A percentile compares a stretch with the other conserved stretches of the same genome.
Conservation (phyloP, 1,140 invertebrate genomes). For the Oryzaephilus surinamensis region DNA sequence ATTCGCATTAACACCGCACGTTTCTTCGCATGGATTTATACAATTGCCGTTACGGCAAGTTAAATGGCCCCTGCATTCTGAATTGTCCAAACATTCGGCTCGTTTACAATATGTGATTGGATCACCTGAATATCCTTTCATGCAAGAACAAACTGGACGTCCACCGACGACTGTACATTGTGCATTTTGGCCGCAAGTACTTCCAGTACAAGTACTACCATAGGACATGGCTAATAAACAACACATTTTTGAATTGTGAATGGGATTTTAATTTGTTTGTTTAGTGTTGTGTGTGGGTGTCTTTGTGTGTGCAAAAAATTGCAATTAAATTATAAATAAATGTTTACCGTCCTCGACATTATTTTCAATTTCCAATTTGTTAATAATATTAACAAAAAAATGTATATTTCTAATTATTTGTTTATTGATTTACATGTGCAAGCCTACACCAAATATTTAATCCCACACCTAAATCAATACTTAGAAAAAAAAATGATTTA, state of each 20-base stretch:
- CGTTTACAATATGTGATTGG: constrained; percentile 51
- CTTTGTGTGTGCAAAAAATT: background rate
- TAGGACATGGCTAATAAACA: constrained; percentile 14
- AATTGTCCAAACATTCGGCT: constrained; percentile 49
- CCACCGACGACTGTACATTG: constrained; percentile 49
- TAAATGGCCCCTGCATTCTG: constrained; percentile 36
- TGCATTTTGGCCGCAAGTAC: constrained; percentile 48
- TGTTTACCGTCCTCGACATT: too few species aligned
- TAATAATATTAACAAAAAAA: too few species aligned
- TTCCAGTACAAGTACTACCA: constrained; percentile 20
- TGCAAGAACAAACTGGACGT: constrained; percentile 58
- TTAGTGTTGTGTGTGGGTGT: background rate
- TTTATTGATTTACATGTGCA: too few species aligned
- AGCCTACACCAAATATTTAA: too few species aligned
- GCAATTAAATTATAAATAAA: background rate
- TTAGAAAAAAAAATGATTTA: too few species aligned
- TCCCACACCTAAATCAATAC: too few species aligned
- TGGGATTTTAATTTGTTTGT: too few species aligned
- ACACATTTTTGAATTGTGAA: background rate
- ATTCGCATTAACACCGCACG: constrained; percentile 51
- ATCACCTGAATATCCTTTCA: constrained; percentile 60
- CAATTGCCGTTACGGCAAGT: constrained; percentile 49
- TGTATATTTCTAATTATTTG: too few species aligned
- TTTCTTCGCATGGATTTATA: constrained; percentile 46
- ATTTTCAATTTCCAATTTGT: constrained; percentile 2